These are phyloP conservation scores for Pampus argenteus DNA, from an alignment of 2,797 vertebrate species.

Conservation along the genomic window DNA sequence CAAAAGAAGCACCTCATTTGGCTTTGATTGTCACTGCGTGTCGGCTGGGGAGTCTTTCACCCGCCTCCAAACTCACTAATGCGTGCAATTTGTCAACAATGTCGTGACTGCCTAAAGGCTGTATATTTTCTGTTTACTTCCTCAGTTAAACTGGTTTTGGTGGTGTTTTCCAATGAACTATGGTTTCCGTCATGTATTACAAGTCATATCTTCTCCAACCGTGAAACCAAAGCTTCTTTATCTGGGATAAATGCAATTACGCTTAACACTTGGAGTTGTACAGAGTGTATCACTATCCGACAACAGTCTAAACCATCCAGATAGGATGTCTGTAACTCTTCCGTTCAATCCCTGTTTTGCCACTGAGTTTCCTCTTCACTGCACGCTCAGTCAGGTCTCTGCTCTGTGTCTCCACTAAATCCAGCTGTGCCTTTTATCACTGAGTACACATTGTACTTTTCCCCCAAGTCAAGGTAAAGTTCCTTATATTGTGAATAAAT, in stretches of 20 bases:
- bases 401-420: constrained; percentile 29
- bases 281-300: background rate
- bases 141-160: background rate
- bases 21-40: constrained; percentile 30
- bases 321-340: background rate
- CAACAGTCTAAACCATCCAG: background rate
- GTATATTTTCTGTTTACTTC: constrained; percentile 21
- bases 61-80: constrained; percentile 11
- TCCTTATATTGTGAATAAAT: background rate
- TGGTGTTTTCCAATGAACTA: background rate
- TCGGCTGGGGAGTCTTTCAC: constrained; percentile 16
- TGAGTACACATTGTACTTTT: constrained; percentile 13
- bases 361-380: constrained; percentile 3
- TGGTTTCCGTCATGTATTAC: constrained; percentile 12
- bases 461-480: background rate
- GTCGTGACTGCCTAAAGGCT: constrained; percentile 36
- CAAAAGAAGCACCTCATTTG: constrained; percentile 39
- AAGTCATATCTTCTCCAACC: background rate
- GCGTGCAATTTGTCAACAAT: constrained; percentile 52
- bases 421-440: constrained; percentile 7
- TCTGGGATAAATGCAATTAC: background rate
- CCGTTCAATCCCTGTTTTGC: background rate
- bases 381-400: constrained; percentile 7
- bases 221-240: background rate
- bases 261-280: background rate